Percentiles rank a stretch among this genome's conserved stretches.
Evolutionary conservation across 2,797 vertebrate species (phyloP).

Genomic region (Fistularia tabacaria): DNA sequence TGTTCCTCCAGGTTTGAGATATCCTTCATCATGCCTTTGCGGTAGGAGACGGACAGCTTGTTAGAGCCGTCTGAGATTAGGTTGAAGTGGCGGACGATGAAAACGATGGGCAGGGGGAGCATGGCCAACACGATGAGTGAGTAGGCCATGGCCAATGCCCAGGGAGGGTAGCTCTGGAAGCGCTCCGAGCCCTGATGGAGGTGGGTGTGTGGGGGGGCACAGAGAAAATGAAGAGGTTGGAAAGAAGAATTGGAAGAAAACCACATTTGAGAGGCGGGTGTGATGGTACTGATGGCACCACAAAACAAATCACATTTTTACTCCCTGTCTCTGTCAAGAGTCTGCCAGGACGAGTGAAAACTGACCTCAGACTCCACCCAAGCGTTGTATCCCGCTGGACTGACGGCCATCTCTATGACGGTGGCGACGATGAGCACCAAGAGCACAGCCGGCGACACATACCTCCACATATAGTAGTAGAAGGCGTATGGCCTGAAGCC

Average conservation of each 20-base stretch:
- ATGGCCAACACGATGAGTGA: conserved; percentile 84
- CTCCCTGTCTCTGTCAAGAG: neutral
- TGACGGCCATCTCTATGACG: conserved; percentile 88
- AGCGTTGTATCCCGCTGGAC: conserved; percentile 90
- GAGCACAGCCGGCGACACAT: conserved; percentile 85
- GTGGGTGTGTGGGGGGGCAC: too few relatives aligned
- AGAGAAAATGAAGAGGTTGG: neutral
- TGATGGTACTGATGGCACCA: too few relatives aligned
- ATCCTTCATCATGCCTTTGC: conserved; percentile 98
- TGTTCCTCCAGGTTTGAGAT: conserved; percentile 95
- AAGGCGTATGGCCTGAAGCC: conserved; percentile 88
- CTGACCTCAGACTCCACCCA: conserved; percentile 91
- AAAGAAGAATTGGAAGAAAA: neutral
- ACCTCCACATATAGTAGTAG: conserved; percentile 97
- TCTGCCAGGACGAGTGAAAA: neutral
- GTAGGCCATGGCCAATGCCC: conserved; percentile 90
- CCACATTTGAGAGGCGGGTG: neutral
- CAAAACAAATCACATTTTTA: too few relatives aligned
- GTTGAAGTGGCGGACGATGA: conserved; percentile 87
- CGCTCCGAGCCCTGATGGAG: conserved; percentile 81
- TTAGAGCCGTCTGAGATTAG: conserved; percentile 93
- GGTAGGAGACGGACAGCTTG: conserved; percentile 94
- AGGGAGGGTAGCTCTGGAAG: conserved; percentile 89
- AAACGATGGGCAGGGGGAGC: conserved; percentile 90
- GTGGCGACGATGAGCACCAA: conserved; percentile 81